Conservation (phyloP, 2,113 vertebrate genomes). For the Chitala chitala region DNA sequence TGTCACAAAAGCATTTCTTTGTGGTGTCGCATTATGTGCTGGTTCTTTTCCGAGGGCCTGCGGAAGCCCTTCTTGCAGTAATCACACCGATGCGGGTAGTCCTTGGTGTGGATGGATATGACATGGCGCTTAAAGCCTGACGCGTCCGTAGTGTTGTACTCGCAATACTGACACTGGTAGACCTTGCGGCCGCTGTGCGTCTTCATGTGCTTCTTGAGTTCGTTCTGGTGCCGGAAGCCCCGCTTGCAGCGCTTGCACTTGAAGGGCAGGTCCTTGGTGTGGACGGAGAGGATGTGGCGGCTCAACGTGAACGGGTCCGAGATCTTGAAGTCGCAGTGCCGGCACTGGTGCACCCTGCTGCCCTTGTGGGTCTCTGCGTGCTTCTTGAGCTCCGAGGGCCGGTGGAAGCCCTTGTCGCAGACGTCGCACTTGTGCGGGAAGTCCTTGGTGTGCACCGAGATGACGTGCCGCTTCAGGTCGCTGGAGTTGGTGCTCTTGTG, state of each 20-base stretch:
- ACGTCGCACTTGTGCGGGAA: constrained; percentile 98
- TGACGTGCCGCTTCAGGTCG: constrained; percentile 95
- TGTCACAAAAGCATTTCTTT: constrained; percentile 87
- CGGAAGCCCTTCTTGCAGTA: constrained; percentile 98
- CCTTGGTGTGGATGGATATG: constrained; percentile 98
- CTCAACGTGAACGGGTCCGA: constrained; percentile 95
- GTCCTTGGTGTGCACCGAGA: constrained; percentile 98
- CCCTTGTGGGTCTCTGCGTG: constrained; percentile 94
- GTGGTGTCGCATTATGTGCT: constrained; percentile 98
- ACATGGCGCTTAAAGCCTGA: constrained; percentile 99
- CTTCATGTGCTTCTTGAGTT: constrained; percentile 99
- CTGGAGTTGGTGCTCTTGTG: constrained; percentile 99
- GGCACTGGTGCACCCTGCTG: constrained; percentile 94
- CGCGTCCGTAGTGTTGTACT: constrained; percentile 97
- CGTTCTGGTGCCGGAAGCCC: constrained; percentile 87
- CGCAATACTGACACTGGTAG: constrained; percentile 98
- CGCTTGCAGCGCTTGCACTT: constrained; percentile 97
- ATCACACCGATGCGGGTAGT: constrained; percentile 97
- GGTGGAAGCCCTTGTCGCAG: constrained; percentile 96
- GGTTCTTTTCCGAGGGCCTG: constrained; percentile 96
- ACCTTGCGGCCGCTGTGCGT: constrained; percentile 96
- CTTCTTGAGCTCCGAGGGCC: constrained; percentile 96
- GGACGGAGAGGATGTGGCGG: constrained; percentile 93
- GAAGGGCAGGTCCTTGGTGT: constrained; percentile 96
- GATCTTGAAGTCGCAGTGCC: constrained; percentile 97